phyloP scores from a whole-genome alignment of 2,797 vertebrate species.

The Pempheris klunzingeri region DNA sequence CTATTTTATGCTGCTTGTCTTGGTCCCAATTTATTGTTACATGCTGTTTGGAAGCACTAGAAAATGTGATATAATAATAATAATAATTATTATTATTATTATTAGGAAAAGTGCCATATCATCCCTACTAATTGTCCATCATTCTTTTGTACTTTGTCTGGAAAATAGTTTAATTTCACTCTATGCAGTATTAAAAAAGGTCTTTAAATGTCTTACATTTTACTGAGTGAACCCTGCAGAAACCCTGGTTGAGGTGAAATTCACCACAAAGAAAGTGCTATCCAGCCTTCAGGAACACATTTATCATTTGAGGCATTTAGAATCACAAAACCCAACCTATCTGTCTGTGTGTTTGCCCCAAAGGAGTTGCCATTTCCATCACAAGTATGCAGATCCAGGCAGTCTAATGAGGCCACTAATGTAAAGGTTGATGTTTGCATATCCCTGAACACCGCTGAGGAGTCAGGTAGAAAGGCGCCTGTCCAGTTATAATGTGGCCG shows the following conservation, averaged over 20 bases:
- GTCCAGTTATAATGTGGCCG: constrained; percentile 14
- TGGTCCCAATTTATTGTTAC: not conserved
- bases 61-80: not conserved
- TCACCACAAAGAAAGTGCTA: not conserved
- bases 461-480: constrained; percentile 22
- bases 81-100: too few relatives aligned
- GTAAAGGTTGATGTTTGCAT: constrained; percentile 66
- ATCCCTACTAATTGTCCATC: not conserved
- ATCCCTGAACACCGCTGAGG: constrained; percentile 20
- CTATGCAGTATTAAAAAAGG: not conserved
- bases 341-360: constrained; percentile 12
- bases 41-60: not conserved
- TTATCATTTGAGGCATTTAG: not conserved
- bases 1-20: not conserved
- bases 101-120: too few relatives aligned
- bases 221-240: not conserved
- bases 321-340: not conserved
- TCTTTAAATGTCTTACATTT: not conserved
- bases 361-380: constrained; percentile 36
- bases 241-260: not conserved
- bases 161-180: not conserved
- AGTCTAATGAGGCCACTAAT: constrained; percentile 32
- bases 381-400: constrained; percentile 21
- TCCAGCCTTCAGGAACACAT: not conserved
- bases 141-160: not conserved